A percentile compares a stretch with the other conserved stretches of the same genome.
Evolutionary conservation across 2,797 vertebrate genomes (phyloP).

Genomic region (Gallinago stenura): DNA sequence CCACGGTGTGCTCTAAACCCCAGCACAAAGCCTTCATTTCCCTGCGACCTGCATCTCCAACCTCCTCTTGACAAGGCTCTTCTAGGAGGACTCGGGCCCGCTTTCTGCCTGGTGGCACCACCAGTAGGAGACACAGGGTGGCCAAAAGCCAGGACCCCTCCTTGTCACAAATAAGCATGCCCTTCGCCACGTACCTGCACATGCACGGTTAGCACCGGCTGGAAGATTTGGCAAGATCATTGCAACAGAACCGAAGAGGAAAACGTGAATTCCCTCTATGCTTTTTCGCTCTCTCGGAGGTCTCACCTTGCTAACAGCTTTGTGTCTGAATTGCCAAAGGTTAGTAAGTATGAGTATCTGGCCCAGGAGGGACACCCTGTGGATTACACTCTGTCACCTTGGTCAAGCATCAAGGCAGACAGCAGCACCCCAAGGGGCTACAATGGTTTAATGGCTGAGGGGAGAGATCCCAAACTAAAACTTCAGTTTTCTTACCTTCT

Average conservation of each 20-base stretch:
- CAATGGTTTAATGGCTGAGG: background rate
- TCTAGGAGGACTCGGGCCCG: background rate
- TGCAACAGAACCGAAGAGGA: background rate
- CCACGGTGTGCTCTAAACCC: background rate
- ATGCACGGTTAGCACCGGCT: accelerated
- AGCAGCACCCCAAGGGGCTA: accelerated
- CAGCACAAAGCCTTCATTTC: background rate
- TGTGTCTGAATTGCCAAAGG: background rate
- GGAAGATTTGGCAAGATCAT: background rate
- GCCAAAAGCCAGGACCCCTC: background rate
- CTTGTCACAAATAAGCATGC: background rate
- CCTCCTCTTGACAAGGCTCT: background rate
- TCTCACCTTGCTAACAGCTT: background rate
- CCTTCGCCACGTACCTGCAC: background rate
- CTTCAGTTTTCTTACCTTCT: background rate
- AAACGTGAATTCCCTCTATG: accelerated
- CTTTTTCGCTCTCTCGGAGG: background rate
- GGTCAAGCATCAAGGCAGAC: background rate
- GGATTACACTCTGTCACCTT: background rate
- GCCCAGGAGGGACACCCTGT: accelerated
- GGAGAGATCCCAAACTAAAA: background rate
- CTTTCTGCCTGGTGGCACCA: background rate
- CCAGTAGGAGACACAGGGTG: background rate
- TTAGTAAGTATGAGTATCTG: background rate
- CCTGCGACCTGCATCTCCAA: background rate